Percentiles rank a stretch among this genome's conserved stretches.
Conservation (phyloP, 2,888 invertebrate species). For the Lypha dubia region DNA sequence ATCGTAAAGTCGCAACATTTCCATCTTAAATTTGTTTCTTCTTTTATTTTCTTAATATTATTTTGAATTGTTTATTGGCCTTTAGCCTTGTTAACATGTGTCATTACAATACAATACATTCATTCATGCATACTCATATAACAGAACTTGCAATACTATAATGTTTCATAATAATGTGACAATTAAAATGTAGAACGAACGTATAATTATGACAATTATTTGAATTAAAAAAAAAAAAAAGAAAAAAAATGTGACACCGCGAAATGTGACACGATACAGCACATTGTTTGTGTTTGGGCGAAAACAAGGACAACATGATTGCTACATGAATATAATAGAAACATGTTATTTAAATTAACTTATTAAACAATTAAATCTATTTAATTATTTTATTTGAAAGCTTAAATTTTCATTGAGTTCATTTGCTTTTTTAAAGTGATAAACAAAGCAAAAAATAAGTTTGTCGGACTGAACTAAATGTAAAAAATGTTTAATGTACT, state of each 20-base stretch:
- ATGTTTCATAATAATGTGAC: conserved; percentile 42
- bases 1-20: background rate
- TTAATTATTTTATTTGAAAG: too few species aligned
- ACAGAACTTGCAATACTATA: background rate
- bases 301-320: conserved; percentile 15
- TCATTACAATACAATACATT: conserved; percentile 37
- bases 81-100: conserved; percentile 61
- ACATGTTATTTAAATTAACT: background rate
- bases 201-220: conserved; percentile 57
- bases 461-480: too few species aligned
- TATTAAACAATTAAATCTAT: background rate
- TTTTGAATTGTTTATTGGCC: conserved; percentile 45
- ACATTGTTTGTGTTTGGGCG: conserved; percentile 14
- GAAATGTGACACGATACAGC: conserved; percentile 29
- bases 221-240: conserved; percentile 31
- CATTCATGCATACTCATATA: conserved; percentile 18
- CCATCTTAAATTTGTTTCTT: background rate
- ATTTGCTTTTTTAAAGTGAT: too few species aligned
- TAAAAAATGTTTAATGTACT: too few species aligned
- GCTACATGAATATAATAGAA: background rate
- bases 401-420: too few species aligned
- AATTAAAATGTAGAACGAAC: conserved; percentile 49
- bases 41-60: conserved; percentile 40
- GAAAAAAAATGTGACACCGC: conserved; percentile 29
- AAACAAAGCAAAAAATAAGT: too few species aligned